A percentile compares a stretch with the other conserved stretches of the same genome.
Conservation (phyloP, 2,113 vertebrate genomes). For the Drymodes brunneopygia region DNA sequence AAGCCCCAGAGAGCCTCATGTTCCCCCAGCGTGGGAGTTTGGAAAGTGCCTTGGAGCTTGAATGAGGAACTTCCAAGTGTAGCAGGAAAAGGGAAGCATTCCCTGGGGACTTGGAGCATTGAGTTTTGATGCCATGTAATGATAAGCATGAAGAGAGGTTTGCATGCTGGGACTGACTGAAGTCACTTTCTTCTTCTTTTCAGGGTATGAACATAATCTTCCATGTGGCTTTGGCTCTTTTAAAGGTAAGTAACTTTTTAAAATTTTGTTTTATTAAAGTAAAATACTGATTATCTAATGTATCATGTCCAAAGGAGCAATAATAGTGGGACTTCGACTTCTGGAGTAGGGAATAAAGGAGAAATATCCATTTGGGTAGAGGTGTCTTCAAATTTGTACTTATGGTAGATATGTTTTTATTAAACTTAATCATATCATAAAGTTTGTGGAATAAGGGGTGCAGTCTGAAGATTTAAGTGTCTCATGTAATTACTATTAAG, state of each 20-base stretch:
- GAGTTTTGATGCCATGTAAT: neutral
- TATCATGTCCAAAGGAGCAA: neutral
- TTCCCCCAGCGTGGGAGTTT: neutral
- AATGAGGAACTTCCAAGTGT: neutral
- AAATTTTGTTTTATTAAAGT: neutral
- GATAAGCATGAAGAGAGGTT: neutral
- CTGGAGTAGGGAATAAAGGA: neutral
- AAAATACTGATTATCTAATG: neutral
- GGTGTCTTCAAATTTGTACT: neutral
- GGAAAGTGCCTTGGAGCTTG: neutral
- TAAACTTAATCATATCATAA: neutral
- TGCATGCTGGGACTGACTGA: neutral
- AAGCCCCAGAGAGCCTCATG: neutral
- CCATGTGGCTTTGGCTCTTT: slow-evolving; percentile 93
- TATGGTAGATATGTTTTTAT: neutral
- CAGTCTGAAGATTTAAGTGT: slow-evolving; percentile 21
- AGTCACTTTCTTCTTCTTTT: slow-evolving; percentile 50
- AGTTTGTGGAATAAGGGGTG: neutral
- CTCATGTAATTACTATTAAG: neutral
- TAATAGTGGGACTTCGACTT: neutral
- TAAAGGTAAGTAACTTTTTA: slow-evolving; percentile 81
- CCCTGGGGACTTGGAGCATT: neutral
- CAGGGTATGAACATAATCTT: slow-evolving; percentile 97
- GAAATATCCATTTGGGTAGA: neutral
- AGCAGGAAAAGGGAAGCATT: neutral